Evolutionary conservation across 1,140 invertebrate species (phyloP).

Genomic region (Drosophila melanica): DNA sequence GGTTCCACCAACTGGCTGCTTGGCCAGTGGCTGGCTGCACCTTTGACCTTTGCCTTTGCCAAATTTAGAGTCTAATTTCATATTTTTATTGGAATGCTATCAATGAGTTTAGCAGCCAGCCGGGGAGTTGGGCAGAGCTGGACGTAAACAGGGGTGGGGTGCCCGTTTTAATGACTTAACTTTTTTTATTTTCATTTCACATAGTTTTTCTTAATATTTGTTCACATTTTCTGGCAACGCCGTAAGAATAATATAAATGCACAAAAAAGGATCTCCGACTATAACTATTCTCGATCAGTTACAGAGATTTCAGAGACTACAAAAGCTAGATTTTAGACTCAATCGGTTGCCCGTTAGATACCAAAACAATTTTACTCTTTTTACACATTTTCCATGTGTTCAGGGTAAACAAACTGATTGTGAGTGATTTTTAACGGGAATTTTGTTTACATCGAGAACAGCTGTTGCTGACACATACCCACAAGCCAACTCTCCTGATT

Average conservation of each 20-base stretch:
- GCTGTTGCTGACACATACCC: conserved; percentile 1
- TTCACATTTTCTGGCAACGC: background rate
- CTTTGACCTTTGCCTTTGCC: conserved; percentile 66
- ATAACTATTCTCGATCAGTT: too few relatives aligned
- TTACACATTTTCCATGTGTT: too few relatives aligned
- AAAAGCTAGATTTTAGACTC: too few relatives aligned
- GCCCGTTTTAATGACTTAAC: conserved; percentile 5
- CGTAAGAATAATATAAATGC: background rate
- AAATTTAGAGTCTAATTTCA: conserved; percentile 46
- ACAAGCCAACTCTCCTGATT: background rate
- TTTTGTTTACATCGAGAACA: background rate
- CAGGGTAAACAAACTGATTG: too few relatives aligned
- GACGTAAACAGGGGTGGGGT: too few relatives aligned
- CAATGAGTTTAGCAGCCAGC: conserved; percentile 15
- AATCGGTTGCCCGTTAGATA: too few relatives aligned
- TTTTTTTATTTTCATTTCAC: conserved; percentile 25
- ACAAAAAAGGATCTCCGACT: too few relatives aligned
- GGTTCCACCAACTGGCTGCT: conserved; percentile 27
- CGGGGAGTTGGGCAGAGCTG: background rate
- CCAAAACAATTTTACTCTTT: too few relatives aligned
- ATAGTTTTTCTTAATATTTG: background rate
- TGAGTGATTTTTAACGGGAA: too few relatives aligned
- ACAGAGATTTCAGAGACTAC: too few relatives aligned
- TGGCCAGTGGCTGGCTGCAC: conserved; percentile 56
- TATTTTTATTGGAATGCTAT: conserved; percentile 47